phyloP scores from a whole-genome alignment of 2,113 vertebrate genomes.

The Axis porcinus region DNA sequence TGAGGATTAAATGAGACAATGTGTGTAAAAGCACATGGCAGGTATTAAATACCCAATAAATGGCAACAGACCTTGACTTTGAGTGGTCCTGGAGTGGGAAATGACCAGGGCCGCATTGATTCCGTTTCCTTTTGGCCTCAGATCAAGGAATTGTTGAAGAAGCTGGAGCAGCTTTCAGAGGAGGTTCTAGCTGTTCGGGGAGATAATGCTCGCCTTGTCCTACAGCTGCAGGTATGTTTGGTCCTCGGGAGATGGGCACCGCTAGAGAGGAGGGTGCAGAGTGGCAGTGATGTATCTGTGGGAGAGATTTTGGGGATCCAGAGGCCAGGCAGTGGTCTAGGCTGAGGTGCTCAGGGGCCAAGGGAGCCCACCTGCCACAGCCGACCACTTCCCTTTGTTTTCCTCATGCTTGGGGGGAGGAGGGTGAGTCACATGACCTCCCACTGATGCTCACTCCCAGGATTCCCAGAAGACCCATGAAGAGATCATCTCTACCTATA shows the following conservation, averaged over 20 bases:
- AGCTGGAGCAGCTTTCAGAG: slow-evolving; percentile 77
- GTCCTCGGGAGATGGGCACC: background rate
- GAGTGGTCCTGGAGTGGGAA: background rate
- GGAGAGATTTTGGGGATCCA: background rate
- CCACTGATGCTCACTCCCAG: slow-evolving; percentile 33
- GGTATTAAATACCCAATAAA: background rate
- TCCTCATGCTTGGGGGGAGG: background rate
- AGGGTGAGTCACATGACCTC: background rate
- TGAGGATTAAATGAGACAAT: background rate
- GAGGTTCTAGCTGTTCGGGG: slow-evolving; percentile 73
- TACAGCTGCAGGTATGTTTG: slow-evolving; percentile 73
- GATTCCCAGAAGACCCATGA: slow-evolving; percentile 77
- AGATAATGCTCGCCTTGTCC: slow-evolving; percentile 59
- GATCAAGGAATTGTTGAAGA: slow-evolving; percentile 77
- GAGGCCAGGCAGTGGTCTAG: background rate
- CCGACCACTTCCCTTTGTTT: background rate
- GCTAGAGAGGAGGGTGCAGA: background rate
- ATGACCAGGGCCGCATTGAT: background rate
- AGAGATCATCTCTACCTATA: slow-evolving; percentile 75
- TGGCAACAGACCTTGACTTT: background rate
- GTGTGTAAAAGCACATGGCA: background rate
- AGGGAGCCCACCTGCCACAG: background rate
- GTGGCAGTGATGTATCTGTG: background rate
- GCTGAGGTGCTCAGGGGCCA: background rate
- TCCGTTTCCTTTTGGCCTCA: slow-evolving; percentile 16